Conservation (phyloP, 2,113 vertebrate species). For the Epinephelus fuscoguttatus region DNA sequence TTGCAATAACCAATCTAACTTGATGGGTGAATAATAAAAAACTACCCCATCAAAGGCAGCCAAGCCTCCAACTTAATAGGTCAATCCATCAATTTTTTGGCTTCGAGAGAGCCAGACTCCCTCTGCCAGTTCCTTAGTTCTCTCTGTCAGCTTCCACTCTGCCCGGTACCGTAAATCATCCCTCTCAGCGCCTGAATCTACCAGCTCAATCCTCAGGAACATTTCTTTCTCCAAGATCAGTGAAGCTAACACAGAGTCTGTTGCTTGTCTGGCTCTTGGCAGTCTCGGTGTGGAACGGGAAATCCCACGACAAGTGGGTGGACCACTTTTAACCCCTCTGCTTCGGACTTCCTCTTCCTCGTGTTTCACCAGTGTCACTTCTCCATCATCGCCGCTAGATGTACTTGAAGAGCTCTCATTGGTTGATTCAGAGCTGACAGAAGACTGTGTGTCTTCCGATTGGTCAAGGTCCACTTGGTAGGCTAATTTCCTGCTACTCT, state of each 20-base stretch:
- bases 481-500: slow-evolving; percentile 51
- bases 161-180: slow-evolving; percentile 74
- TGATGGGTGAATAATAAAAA: slow-evolving; percentile 23
- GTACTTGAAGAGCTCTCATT: slow-evolving; percentile 63
- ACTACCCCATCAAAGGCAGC: slow-evolving; percentile 28
- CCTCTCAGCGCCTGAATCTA: slow-evolving; percentile 60
- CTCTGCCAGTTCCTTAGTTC: slow-evolving; percentile 71
- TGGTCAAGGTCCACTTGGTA: slow-evolving; percentile 58
- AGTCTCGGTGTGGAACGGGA: slow-evolving; percentile 65
- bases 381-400: slow-evolving; percentile 32
- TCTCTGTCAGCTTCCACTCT: slow-evolving; percentile 80
- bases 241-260: slow-evolving; percentile 56
- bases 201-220: slow-evolving; percentile 77
- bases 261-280: slow-evolving; percentile 47
- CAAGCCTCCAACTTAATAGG: slow-evolving; percentile 25
- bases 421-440: slow-evolving; percentile 53
- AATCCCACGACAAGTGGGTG: slow-evolving; percentile 26
- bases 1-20: slow-evolving; percentile 12
- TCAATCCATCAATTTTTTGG: slow-evolving; percentile 52
- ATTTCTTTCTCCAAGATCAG: slow-evolving; percentile 73
- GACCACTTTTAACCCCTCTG: slow-evolving; percentile 46
- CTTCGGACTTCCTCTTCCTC: slow-evolving; percentile 45
- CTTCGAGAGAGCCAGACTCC: slow-evolving; percentile 75
- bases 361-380: slow-evolving; percentile 24
- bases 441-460: slow-evolving; percentile 34